Evolutionary conservation across 2,888 invertebrate genomes (phyloP).

Genomic region (Zaprionus lineosus): DNA sequence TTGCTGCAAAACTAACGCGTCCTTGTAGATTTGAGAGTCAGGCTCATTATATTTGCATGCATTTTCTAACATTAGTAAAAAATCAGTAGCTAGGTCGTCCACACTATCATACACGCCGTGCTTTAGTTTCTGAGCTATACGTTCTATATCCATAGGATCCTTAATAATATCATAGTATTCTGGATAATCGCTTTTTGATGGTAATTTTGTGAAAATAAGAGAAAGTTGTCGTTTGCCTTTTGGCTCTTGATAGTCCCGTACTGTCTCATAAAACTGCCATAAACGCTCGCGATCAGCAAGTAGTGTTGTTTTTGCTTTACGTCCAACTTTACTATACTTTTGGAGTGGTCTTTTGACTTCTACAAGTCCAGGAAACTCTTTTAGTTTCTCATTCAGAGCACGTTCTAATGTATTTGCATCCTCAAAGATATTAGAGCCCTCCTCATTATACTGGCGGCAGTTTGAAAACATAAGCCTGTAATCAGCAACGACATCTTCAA

Average conservation of each 20-base stretch:
- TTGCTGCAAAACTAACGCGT: conserved; percentile 95
- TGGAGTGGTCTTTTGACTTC: conserved; percentile 82
- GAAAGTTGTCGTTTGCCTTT: conserved; percentile 95
- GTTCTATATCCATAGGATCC: conserved; percentile 97
- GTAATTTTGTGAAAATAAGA: conserved; percentile 96
- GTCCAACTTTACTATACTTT: conserved; percentile 72
- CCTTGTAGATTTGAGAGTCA: conserved; percentile 98
- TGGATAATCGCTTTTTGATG: conserved; percentile 96
- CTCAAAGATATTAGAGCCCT: conserved; percentile 96
- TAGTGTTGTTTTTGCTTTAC: conserved; percentile 83
- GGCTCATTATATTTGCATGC: conserved; percentile 99
- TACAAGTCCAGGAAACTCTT: conserved; percentile 87
- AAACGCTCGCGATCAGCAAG: conserved; percentile 91
- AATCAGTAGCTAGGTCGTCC: conserved; percentile 94
- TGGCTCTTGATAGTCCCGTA: conserved; percentile 93
- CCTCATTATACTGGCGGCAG: conserved; percentile 98
- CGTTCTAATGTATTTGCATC: conserved; percentile 95
- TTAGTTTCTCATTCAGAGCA: conserved; percentile 91
- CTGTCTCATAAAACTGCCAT: conserved; percentile 93
- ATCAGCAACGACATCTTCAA: conserved; percentile 94
- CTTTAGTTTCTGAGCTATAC: conserved; percentile 93
- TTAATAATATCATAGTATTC: conserved; percentile 99
- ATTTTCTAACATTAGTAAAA: conserved; percentile 96
- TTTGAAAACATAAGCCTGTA: conserved; percentile 97
- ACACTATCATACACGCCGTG: conserved; percentile 89